Evolutionary conservation across 2,888 invertebrate species (phyloP), one percentile per base, ranked within the genome.

Genomic region (Elegia similella): DNA sequence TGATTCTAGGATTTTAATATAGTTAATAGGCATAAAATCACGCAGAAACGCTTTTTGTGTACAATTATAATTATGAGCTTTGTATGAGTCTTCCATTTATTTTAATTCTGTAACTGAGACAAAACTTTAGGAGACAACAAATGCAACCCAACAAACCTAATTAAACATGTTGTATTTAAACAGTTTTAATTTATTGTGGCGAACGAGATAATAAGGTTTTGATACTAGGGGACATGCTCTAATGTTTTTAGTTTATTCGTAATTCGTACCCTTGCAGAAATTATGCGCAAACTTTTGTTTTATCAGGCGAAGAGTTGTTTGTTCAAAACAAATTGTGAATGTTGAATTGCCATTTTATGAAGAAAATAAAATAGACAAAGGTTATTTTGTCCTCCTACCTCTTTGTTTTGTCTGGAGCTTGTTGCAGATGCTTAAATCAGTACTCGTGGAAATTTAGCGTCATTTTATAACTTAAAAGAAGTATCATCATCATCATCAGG

Each of bases 91-190:
- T 23, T 46, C 46, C 23, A 46, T 13, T 48, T n/a, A 1, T 0
- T 48, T 34, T 50, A 38, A 16, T 16, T 50, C 50, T 13, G 7
- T 12, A 17, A 15, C 8, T 34, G 32, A 15, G 23, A 53, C 43
- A 42, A 43, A 84, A 86, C 80, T 85, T 82, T 69, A 67, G 70
- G 70, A 64, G 65, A 65, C 68, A 77, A 15, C 54, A 46, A 55
- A 43, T 43, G 32, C 44, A 43, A 30, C 34, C 44, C 77, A 76
- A 78, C 73, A 78, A 80, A 74, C 65, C 68, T 68, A 64, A 65
- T 62, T 59, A 62, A 60, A 59, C 60, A 62, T 47, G 60, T 60
- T 57, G 34, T 55, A 55, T 55, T 55, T 44, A 17, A 50, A 50
- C 32, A 53, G 52, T 53, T 53, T 53, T 42, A 53, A 53, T 53